phyloP scores from a whole-genome alignment of 2,888 invertebrate genomes.

The Bembecia ichneumoniformis region DNA sequence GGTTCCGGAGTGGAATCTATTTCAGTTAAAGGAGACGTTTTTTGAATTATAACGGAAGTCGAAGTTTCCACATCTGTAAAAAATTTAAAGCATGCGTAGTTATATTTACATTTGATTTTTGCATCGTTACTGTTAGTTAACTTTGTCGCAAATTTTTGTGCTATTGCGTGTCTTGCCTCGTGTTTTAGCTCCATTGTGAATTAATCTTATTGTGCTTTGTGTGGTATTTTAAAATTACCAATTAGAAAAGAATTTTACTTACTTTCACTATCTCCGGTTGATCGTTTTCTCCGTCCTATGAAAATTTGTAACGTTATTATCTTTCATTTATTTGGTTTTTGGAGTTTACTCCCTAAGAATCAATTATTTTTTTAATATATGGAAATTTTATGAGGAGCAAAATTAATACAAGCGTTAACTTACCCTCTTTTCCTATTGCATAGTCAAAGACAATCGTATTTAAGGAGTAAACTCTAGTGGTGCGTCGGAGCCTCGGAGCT shows the following conservation, averaged over 20 bases:
- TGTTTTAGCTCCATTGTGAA: background rate
- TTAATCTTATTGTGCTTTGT: slow-evolving; percentile 3
- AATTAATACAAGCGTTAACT: no score
- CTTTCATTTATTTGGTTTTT: no score
- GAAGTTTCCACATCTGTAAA: slow-evolving; percentile 65
- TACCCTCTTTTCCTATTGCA: no score
- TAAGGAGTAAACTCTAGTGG: no score
- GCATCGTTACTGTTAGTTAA: slow-evolving; percentile 17
- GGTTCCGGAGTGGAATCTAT: slow-evolving; percentile 38
- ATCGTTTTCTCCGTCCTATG: slow-evolving; percentile 34
- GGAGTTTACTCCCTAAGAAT: no score
- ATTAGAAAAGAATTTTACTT: slow-evolving; percentile 13
- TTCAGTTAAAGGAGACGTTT: slow-evolving; percentile 34
- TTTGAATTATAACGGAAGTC: slow-evolving; percentile 31
- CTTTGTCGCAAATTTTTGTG: background rate
- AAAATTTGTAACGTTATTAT: no score
- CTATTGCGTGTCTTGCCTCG: slow-evolving; percentile 1
- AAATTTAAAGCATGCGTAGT: slow-evolving; percentile 53
- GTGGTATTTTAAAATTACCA: background rate
- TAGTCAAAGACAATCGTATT: no score
- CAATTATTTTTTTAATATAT: no score
- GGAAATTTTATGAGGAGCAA: no score
- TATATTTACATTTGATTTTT: slow-evolving; percentile 37
- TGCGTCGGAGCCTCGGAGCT: no score
- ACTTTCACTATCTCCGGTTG: slow-evolving; percentile 27